These are phyloP conservation scores for Dunckerocampus dactyliophorus DNA, from an alignment of 2,113 vertebrate genomes.

Conservation along the genomic window DNA sequence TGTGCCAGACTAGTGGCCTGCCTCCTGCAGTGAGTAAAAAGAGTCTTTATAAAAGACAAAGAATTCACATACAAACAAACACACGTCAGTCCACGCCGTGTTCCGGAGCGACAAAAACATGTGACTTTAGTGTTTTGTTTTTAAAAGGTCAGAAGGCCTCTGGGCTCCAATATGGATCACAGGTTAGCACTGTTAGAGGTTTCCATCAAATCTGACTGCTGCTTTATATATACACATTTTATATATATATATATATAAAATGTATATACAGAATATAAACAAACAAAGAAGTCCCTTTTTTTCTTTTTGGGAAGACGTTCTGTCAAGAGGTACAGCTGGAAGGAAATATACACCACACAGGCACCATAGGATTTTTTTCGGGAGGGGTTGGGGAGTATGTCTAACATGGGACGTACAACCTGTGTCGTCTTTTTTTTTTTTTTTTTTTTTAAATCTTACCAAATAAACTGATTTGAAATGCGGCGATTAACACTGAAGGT, in stretches of 20 bases:
- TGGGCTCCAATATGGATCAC: slow-evolving; percentile 44
- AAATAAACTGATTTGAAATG: not conserved
- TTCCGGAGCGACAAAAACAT: not conserved
- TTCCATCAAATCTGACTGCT: no score
- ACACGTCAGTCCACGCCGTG: not conserved
- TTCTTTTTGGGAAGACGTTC: not conserved
- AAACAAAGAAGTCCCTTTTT: not conserved
- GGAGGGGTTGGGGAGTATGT: no score
- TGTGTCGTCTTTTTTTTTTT: no score
- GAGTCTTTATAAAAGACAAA: slow-evolving; percentile 98
- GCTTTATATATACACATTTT: not conserved
- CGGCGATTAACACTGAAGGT: no score
- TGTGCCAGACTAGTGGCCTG: slow-evolving; percentile 81
- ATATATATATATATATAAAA: slow-evolving; percentile 2
- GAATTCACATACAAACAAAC: slow-evolving; percentile 62
- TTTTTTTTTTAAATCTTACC: not conserved
- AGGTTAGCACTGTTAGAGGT: slow-evolving; percentile 17
- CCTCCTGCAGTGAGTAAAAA: slow-evolving; percentile 48
- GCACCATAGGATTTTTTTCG: not conserved
- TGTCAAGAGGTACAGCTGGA: not conserved
- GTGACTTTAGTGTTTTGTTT: not conserved
- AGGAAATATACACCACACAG: not conserved
- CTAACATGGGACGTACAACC: no score
- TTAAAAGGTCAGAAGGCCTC: slow-evolving; percentile 18
- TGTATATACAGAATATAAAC: no score